Evolutionary conservation across 2,888 invertebrate genomes (phyloP).

Genomic region (Lasius platythorax): DNA sequence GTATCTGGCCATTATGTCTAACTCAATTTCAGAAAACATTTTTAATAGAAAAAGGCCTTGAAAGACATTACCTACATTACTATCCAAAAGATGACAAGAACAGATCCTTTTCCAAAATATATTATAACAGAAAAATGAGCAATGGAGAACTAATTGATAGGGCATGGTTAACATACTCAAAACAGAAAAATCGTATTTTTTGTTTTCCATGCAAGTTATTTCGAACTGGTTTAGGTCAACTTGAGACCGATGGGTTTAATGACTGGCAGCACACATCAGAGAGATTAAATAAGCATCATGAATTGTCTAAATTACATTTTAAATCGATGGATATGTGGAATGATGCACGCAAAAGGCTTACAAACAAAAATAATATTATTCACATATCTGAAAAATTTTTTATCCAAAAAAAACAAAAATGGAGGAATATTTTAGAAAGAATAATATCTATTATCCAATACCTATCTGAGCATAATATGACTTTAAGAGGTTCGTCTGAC

Average conservation of each 20-base stretch:
- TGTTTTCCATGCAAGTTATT: conserved; percentile 58
- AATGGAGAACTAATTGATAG: conserved; percentile 58
- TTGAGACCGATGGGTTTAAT: conserved; percentile 43
- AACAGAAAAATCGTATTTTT: conserved; percentile 38
- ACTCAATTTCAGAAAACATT: not conserved
- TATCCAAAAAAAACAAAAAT: conserved; percentile 58
- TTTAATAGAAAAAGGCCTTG: not conserved
- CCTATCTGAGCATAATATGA: conserved; percentile 61
- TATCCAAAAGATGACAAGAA: not conserved
- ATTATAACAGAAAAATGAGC: conserved; percentile 40
- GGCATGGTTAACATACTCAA: conserved; percentile 57
- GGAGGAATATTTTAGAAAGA: conserved; percentile 60
- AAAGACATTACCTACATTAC: not conserved
- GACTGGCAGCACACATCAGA: conserved; percentile 46
- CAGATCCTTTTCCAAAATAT: not conserved
- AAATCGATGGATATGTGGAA: conserved; percentile 47
- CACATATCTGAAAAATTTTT: conserved; percentile 5
- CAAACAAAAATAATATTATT: not conserved
- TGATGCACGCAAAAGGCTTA: conserved; percentile 47
- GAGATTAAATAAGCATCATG: conserved; percentile 41
- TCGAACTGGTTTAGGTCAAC: conserved; percentile 22
- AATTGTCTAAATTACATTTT: conserved; percentile 35
- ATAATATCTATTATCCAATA: conserved; percentile 58
- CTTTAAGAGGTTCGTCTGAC: conserved; percentile 63
- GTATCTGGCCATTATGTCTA: not conserved